These are phyloP conservation scores for Apotomis capreana DNA, from an alignment of 2,888 invertebrate species.

Conservation along the genomic window DNA sequence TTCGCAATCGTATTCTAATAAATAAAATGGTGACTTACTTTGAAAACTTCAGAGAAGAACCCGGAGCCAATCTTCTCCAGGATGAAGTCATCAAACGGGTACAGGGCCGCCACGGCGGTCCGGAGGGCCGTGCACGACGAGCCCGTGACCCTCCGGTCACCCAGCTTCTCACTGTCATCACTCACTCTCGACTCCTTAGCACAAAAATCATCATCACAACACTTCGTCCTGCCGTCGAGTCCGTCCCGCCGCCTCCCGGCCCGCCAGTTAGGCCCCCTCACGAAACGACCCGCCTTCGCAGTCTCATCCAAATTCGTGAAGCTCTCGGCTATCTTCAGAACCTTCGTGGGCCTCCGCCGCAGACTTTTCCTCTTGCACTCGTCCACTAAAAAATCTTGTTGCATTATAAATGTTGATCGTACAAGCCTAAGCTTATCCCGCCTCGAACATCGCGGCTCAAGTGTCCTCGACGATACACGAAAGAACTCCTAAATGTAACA, in stretches of 20 bases:
- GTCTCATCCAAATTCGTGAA: slow-evolving; percentile 81
- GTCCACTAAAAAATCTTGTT: slow-evolving; percentile 73
- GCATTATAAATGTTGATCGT: slow-evolving; percentile 76
- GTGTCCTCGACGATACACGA: slow-evolving; percentile 66
- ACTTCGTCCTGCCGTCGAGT: slow-evolving; percentile 68
- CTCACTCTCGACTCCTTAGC: slow-evolving; percentile 80
- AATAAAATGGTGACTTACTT: slow-evolving; percentile 86
- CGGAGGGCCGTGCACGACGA: slow-evolving; percentile 94
- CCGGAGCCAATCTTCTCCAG: slow-evolving; percentile 97
- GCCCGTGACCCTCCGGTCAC: slow-evolving; percentile 76
- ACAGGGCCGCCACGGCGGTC: slow-evolving; percentile 95
- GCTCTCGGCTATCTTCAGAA: slow-evolving; percentile 81
- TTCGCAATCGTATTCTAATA: slow-evolving; percentile 6
- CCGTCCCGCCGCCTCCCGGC: slow-evolving; percentile 66
- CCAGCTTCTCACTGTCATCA: slow-evolving; percentile 76
- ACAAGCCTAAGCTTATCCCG: slow-evolving; percentile 64
- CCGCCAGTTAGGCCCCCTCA: slow-evolving; percentile 76
- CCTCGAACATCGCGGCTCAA: slow-evolving; percentile 75
- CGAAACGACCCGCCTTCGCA: slow-evolving; percentile 75
- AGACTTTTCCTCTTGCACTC: slow-evolving; percentile 73
- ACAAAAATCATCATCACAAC: slow-evolving; percentile 74
- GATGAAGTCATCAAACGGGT: slow-evolving; percentile 96
- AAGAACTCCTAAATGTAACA: slow-evolving; percentile 62
- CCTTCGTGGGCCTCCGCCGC: slow-evolving; percentile 79
- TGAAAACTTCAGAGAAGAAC: slow-evolving; percentile 98